Evolutionary conservation across 2,888 invertebrate genomes (phyloP), one percentile per base, ranked within the genome.

Genomic region (Zaprionus bogoriensis): DNA sequence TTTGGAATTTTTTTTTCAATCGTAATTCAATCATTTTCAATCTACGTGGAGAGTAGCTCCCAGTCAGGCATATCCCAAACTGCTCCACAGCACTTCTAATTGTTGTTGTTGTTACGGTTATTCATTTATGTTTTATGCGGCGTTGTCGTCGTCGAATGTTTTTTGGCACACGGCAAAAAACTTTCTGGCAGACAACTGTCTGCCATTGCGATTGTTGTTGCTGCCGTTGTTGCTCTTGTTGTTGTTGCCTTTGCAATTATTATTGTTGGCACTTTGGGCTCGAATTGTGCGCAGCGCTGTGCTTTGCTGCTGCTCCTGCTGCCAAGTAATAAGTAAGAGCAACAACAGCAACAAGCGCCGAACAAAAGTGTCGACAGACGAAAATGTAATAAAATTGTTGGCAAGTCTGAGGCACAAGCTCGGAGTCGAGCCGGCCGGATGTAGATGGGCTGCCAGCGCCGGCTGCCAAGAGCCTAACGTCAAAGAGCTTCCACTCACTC

Each of bases 321-420:
- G 67, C 63, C 76, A 39, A 46, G 74, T 55, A 55, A 44, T 79
- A 79, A 79, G 83, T 82, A 82, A 72, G 77, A 66, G 59, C 67
- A 75, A 38, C 27, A 59, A 46, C 48, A 50, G 51, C 51, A 62
- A 55, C 45, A 59, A 27, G 45, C 30, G 39, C 48, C 58, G 36
- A 51, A 62, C 73, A 80, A 73, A 75, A 83, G 75, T 76, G 77
- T 81, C 78, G 78, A 79, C 77, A 75, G 72, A 67, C 75, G 74
- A 83, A 83, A 81, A 81, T 80, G 84, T 83, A 81, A 83, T 81
- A 81, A 83, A 76, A 83, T 81, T 84, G 78, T 83, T 78, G 81
- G 74, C 81, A 77, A 79, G 64, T 63, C 64, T 64, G 45, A 41
- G 54, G 53, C 57, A 46, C 41, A 58, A 57, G 62, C 57, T 41